Evolutionary conservation across 1,140 invertebrate species (phyloP).

Genomic region (Rhizoglyphus robini): DNA sequence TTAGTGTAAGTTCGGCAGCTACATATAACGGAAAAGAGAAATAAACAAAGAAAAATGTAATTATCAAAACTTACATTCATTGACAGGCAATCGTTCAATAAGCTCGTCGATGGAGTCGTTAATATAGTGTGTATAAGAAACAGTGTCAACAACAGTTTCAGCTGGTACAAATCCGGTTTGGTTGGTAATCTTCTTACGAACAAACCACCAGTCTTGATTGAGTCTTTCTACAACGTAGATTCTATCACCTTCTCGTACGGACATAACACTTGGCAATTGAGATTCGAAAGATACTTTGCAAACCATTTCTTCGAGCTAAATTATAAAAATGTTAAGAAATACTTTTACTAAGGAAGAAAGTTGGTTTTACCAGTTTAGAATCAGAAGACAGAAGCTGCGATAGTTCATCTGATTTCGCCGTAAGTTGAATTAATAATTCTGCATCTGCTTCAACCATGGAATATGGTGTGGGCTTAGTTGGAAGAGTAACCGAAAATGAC

Average conservation of each 20-base stretch:
- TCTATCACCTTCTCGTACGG: slow-evolving; percentile 74
- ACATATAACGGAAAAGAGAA: not conserved
- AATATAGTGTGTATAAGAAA: slow-evolving; percentile 61
- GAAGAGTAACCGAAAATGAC: not conserved
- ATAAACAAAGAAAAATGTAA: slow-evolving; percentile 33
- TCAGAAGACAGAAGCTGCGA: not conserved
- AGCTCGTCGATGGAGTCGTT: slow-evolving; percentile 77
- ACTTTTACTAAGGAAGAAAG: slow-evolving; percentile 18
- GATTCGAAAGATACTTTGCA: slow-evolving; percentile 70
- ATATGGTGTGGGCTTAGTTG: not conserved
- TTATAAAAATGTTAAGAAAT: not conserved
- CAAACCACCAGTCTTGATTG: slow-evolving; percentile 78
- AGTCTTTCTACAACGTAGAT: slow-evolving; percentile 57
- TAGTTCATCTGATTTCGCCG: slow-evolving; percentile 18
- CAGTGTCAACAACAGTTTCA: slow-evolving; percentile 65
- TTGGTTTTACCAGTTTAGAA: slow-evolving; percentile 25
- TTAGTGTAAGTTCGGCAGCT: not conserved
- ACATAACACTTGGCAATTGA: slow-evolving; percentile 71
- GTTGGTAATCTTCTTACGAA: slow-evolving; percentile 71
- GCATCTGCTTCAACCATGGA: not conserved
- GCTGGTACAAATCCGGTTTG: slow-evolving; percentile 85
- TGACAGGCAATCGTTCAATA: slow-evolving; percentile 74
- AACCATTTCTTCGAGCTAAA: slow-evolving; percentile 22
- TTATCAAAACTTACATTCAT: slow-evolving; percentile 64
- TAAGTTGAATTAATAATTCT: slow-evolving; percentile 18